Evolutionary conservation across 2,888 invertebrate species (phyloP), one percentile per base, ranked within the genome.

Genomic region (Andrena haemorrhoa): DNA sequence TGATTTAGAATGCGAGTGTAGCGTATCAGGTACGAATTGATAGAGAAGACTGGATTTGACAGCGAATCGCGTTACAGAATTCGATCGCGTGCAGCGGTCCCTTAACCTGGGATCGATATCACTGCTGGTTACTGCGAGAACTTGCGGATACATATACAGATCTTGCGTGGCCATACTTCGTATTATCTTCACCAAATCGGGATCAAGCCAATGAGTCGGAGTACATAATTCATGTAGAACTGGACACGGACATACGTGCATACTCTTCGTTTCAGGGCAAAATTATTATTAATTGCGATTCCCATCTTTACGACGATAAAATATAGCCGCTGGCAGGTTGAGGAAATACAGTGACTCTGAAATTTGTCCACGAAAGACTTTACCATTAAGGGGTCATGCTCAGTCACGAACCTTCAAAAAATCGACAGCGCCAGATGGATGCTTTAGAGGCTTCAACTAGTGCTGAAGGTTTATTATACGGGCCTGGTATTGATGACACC

Each of bases 21-120:
- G 70, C 74, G 77, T 69, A 63, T 60, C 49, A 35, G 35, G 74
- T 63, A 86, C 63, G 79, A 87, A 87, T 76, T 85, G 79, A 85
- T 83, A 79, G 79, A 75, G 81, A 75, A 77, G 82, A 85, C 83
- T 85, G 41, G 33, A 70, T 88, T 88, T 85, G 88, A 88, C 86
- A 86, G 83, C 75, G 88, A 79, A 75, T 76, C 76, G 88, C 88
- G 90, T 90, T 90, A 88, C 88, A 86, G 86, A 87, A 88, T 90
- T 91, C 89, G 92, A 91, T 92, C 92, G 92, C 92, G 92, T 93
- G 93, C 89, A 86, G 84, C 75, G 83, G 88, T 89, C 89, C 86
- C 88, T 89, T 88, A 83, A 78, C 84, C 84, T 83, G 86, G 89
- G 93, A 93, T 93, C 93, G 91, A 93, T 93, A 93, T 92, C 91